Percentiles rank a stretch among this genome's conserved stretches.
These are phyloP conservation scores for Euplagia quadripunctaria DNA, from an alignment of 2,888 invertebrate genomes.

Conservation along the genomic window DNA sequence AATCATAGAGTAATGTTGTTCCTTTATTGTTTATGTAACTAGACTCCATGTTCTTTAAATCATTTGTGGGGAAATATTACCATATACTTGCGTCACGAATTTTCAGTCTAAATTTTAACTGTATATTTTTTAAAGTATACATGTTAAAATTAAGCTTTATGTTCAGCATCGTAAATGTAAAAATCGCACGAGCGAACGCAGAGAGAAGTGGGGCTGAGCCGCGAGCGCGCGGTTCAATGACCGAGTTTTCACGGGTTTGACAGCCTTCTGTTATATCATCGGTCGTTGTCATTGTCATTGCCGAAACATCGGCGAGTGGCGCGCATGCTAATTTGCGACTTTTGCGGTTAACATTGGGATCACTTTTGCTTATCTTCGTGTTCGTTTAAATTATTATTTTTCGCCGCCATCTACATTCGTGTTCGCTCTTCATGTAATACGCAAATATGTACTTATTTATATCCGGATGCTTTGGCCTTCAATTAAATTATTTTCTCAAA, in stretches of 20 bases:
- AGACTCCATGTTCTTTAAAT: conserved; percentile 39
- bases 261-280: conserved; percentile 87
- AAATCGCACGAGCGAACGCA: conserved; percentile 81
- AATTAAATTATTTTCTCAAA: conserved; percentile 26
- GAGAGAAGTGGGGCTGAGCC: conserved; percentile 66
- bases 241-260: conserved; percentile 88
- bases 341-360: conserved; percentile 64
- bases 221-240: conserved; percentile 83
- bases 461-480: conserved; percentile 32
- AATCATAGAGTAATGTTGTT: conserved; percentile 19
- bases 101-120: conserved; percentile 70
- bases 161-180: conserved; percentile 67
- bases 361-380: conserved; percentile 65
- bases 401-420: conserved; percentile 46
- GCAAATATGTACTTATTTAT: conserved; percentile 40
- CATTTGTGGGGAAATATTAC: conserved; percentile 52
- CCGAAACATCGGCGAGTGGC: conserved; percentile 74
- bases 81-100: conserved; percentile 66
- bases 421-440: conserved; percentile 49
- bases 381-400: conserved; percentile 49
- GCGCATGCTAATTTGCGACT: conserved; percentile 74
- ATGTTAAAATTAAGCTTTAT: conserved; percentile 75
- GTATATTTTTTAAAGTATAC: conserved; percentile 61
- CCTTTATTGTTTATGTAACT: conserved; percentile 50
- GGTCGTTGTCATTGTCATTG: conserved; percentile 87